These are phyloP conservation scores for Silurus asotus DNA, from an alignment of 2,113 vertebrate species.

Conservation along the genomic window DNA sequence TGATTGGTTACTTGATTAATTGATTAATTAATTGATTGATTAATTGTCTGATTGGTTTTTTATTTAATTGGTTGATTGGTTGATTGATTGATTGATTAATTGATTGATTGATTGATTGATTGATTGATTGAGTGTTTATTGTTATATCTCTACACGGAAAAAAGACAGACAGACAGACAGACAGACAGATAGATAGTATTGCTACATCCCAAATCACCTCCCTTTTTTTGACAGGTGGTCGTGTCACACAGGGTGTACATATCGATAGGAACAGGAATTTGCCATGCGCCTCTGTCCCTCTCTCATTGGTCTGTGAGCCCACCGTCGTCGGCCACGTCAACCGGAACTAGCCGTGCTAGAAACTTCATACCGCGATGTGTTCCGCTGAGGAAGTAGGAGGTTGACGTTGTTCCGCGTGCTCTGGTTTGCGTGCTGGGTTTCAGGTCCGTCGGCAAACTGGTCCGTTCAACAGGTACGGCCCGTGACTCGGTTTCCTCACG, in stretches of 20 bases:
- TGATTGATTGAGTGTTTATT: no score
- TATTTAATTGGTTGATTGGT: no score
- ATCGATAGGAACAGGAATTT: no score
- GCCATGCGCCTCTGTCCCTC: neutral
- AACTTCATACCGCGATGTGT: slow-evolving; percentile 36
- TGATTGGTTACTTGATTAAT: no score
- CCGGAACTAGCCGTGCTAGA: slow-evolving; percentile 58
- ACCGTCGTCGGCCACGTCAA: slow-evolving; percentile 64
- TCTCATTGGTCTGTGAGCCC: neutral
- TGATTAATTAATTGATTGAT: no score
- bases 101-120: no score
- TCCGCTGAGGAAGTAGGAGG: no score
- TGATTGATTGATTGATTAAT: no score
- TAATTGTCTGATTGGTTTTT: no score
- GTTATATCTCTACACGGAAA: no score
- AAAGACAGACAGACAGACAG: no score
- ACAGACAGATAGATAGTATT: neutral
- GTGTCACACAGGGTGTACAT: neutral
- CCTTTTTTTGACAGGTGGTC: neutral
- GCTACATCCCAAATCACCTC: neutral
- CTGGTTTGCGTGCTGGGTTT: neutral
- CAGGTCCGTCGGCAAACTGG: neutral
- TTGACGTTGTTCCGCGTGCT: neutral
- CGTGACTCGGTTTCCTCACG: neutral
- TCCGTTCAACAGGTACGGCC: neutral